These are phyloP conservation scores for Cyphotilapia sp. DNA, from an alignment of 2,113 vertebrate species.

Conservation along the genomic window DNA sequence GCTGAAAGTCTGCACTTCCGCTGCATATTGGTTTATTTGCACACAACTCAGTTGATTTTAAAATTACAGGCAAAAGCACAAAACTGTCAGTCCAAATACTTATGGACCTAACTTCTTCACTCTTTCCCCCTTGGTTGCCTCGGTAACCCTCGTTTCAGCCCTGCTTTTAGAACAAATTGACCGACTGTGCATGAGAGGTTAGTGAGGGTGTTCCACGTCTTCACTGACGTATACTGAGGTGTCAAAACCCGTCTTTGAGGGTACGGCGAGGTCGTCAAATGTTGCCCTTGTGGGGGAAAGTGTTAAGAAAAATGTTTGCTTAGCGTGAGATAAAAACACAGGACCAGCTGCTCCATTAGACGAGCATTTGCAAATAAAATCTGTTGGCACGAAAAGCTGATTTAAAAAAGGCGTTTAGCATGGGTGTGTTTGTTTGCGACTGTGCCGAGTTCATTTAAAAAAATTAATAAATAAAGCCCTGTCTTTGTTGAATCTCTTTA, in stretches of 20 bases:
- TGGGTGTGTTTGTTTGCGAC: neutral
- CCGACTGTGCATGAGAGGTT: neutral
- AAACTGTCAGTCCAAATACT: accelerated
- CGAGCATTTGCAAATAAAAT: neutral
- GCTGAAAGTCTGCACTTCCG: neutral
- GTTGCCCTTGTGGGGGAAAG: accelerated
- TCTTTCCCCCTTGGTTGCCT: neutral
- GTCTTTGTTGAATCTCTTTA: neutral
- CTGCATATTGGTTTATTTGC: neutral
- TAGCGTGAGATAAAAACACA: neutral
- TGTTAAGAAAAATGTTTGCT: neutral
- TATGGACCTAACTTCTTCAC: neutral
- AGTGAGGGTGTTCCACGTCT: neutral
- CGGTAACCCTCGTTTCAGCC: neutral
- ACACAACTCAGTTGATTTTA: accelerated
- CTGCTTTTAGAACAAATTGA: neutral
- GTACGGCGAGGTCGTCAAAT: accelerated
- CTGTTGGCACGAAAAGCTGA: neutral
- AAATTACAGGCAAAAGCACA: neutral
- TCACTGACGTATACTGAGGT: accelerated
- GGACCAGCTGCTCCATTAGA: neutral
- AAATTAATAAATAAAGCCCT: accelerated
- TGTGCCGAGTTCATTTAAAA: accelerated
- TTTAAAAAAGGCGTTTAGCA: neutral
- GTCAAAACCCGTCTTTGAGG: neutral